A percentile compares a stretch with the other conserved stretches of the same genome.
Conservation (phyloP, 2,888 invertebrate species). For the Caenorhabditis imperialis region DNA sequence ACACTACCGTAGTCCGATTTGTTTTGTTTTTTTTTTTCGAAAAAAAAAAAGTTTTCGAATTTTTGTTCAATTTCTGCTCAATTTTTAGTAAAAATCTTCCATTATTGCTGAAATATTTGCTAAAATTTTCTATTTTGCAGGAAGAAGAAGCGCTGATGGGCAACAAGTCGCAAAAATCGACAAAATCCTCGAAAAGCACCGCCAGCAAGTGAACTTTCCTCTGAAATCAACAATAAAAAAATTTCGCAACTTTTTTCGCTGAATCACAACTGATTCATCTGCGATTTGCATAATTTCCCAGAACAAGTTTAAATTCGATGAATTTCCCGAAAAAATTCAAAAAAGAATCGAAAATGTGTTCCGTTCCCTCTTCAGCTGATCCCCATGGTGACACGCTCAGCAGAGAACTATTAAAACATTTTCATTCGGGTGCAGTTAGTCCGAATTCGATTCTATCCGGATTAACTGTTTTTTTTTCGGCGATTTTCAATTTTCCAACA, state of each 20-base stretch:
- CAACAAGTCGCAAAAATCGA: conserved; percentile 16
- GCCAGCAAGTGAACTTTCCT: background rate
- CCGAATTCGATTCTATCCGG: no score
- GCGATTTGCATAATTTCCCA: conserved; percentile 1
- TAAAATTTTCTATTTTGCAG: conserved; percentile 9
- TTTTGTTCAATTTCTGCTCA: background rate
- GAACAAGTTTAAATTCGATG: background rate
- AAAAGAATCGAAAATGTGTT: no score
- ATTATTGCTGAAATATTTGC: background rate
- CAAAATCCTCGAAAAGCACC: conserved; percentile 2
- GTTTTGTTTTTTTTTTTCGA: background rate
- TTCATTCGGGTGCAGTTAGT: no score
- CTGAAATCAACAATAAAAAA: background rate
- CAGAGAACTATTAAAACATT: no score
- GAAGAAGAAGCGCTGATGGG: conserved; percentile 39
- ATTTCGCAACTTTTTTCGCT: background rate
- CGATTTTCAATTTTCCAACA: no score
- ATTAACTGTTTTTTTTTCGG: no score
- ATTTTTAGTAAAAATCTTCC: background rate
- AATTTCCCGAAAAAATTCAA: background rate
- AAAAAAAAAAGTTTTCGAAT: no score
- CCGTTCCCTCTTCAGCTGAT: no score
- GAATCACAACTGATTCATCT: background rate
- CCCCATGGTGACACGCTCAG: no score
- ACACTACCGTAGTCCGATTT: background rate